Conservation (phyloP, 1,140 invertebrate species). For the Penaeus japonicus region DNA sequence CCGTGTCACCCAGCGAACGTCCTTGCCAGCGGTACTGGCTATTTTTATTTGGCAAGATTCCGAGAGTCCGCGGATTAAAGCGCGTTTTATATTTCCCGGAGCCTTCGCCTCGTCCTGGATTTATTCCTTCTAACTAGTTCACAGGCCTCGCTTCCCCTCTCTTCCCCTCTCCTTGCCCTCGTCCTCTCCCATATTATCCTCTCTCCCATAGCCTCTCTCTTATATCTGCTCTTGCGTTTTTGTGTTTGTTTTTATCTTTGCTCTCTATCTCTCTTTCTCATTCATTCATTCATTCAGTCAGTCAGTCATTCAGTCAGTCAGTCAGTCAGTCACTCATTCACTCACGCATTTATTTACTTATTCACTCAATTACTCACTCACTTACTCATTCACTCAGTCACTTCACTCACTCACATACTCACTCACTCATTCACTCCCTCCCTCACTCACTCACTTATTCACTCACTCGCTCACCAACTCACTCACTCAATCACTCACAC, state of each 20-base stretch:
- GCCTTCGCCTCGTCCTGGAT: neutral
- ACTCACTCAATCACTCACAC: conserved; percentile 13
- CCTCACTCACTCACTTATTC: neutral
- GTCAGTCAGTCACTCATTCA: neutral
- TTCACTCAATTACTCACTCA: neutral
- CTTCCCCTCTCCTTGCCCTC: neutral
- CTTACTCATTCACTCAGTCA: neutral
- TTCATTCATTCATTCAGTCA: neutral
- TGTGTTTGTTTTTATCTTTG: neutral
- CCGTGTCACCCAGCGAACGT: neutral
- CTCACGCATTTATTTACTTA: neutral
- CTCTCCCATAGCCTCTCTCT: too few species aligned
- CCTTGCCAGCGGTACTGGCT: neutral
- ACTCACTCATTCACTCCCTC: too few species aligned
- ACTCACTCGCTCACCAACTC: neutral
- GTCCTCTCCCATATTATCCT: conserved; percentile 1
- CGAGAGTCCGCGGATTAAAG: neutral
- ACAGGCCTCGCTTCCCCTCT: neutral
- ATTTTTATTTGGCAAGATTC: conserved; percentile 1
- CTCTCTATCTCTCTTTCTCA: conserved; percentile 2
- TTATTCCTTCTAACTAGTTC: neutral
- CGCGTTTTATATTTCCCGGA: neutral
- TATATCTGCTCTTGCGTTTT: too few species aligned
- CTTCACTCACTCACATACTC: neutral
- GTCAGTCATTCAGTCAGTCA: neutral